phyloP scores from a whole-genome alignment of 2,113 vertebrate species.

The Noturus placidus region DNA sequence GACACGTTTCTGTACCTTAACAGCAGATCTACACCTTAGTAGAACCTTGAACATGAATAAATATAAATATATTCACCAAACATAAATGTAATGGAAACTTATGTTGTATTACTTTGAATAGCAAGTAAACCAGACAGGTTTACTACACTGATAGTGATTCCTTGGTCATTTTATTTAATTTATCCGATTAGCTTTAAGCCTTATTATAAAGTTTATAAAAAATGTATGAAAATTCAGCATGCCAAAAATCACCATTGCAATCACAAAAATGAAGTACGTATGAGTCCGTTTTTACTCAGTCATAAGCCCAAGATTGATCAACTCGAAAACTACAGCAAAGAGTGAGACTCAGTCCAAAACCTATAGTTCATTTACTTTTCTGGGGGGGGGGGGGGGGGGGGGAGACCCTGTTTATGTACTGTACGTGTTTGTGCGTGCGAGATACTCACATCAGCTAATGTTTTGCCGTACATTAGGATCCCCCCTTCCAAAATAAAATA shows the following conservation, averaged over 20 bases:
- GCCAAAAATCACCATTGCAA: neutral
- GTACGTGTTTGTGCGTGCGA: neutral
- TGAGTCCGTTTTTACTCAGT: neutral
- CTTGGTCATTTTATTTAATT: too few relatives aligned
- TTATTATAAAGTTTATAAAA: neutral
- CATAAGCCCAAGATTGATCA: neutral
- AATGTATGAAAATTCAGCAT: neutral
- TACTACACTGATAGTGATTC: neutral
- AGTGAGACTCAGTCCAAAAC: neutral
- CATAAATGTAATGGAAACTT: neutral
- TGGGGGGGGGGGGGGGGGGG: too few relatives aligned
- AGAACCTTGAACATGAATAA: neutral
- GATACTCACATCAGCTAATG: slow-evolving; percentile 82
- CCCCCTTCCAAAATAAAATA: slow-evolving; percentile 93
- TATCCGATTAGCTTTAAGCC: too few relatives aligned
- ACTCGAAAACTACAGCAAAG: neutral
- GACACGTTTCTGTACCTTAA: neutral
- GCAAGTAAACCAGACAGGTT: neutral
- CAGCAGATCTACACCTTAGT: neutral
- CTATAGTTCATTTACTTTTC: neutral
- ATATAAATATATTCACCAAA: neutral
- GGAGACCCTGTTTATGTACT: neutral
- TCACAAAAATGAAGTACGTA: neutral
- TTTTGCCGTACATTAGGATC: slow-evolving; percentile 92
- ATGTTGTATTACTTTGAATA: neutral